Conservation (phyloP, 2,113 vertebrate genomes). For the Catagonus wagneri region DNA sequence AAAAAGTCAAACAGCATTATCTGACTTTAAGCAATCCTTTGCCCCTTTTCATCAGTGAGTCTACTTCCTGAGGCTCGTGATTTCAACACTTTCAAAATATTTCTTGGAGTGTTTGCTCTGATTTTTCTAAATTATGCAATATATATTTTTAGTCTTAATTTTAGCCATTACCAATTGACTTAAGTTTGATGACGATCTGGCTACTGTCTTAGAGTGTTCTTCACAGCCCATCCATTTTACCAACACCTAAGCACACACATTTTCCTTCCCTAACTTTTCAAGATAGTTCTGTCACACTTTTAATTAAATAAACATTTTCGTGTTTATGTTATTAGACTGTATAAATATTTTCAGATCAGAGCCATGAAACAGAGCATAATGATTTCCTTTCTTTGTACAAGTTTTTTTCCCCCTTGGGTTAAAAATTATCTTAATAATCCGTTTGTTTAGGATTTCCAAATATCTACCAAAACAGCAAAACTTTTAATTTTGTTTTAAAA, state of each 20-base stretch:
- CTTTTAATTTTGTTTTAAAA: background rate
- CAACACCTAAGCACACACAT: background rate
- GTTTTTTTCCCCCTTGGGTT: background rate
- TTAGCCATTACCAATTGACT: background rate
- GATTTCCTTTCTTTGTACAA: slow-evolving; percentile 47
- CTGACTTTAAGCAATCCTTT: background rate
- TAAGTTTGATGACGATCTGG: background rate
- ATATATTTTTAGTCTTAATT: background rate
- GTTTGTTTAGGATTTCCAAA: slow-evolving; percentile 46
- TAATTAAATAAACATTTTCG: slow-evolving; percentile 42
- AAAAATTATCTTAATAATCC: slow-evolving; percentile 34
- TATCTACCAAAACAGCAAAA: slow-evolving; percentile 21
- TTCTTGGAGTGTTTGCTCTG: background rate
- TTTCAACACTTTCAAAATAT: background rate
- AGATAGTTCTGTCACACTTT: background rate
- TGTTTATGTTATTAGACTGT: slow-evolving; percentile 37
- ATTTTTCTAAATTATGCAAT: slow-evolving; percentile 36
- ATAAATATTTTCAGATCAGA: slow-evolving; percentile 67
- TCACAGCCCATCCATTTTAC: too few relatives aligned
- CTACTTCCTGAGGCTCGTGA: background rate
- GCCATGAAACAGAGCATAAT: slow-evolving; percentile 51
- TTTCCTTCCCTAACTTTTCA: slow-evolving; percentile 43
- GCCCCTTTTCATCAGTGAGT: background rate
- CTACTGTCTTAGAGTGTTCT: background rate
- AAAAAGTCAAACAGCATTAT: background rate